Base-by-base conservation (phyloP, 2,888 invertebrate genomes). In the Pandemis heparana region DNA sequence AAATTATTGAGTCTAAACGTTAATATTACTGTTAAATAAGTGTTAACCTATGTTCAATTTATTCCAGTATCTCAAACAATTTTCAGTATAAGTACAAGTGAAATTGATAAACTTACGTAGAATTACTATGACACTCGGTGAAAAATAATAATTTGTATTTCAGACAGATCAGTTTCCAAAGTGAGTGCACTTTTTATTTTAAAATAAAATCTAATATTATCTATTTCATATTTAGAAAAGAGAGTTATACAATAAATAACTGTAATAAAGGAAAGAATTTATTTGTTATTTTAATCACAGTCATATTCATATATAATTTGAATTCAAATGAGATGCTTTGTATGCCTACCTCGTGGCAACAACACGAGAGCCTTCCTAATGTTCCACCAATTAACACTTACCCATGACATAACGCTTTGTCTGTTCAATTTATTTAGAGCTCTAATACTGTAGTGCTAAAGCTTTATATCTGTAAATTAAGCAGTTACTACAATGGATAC, bases 381-480 rank as follows among this genome's bases (percentile, higher is more conserved):
- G 32, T 41, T 43, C 14, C 10, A 32, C 18, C 61, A 72, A 72
- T 72, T 72, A 72, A 53, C 62, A 72, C 72, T 61, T n/a, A 14
- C 14, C 14, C 4, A 56, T 63, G 63, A 46, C 63, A 63, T 46
- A 63, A 46, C 32, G 23, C 23, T 46, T 5, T 7, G 4, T 46
- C 12, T 8, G 10, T n/a, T 32, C 46, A 32, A 43, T 10, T 32
- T 51, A 60, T 53, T 61, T 14, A 18, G 18, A 38, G 16, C 67
- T n/a, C 18, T 62, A 43, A 18, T 2, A 6, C 32, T 9, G n/a
- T 9, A 38, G 32, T 14, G 14, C 6, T 48, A 48, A 39, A 48
- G 0, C 8, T 18, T 18, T n/a, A 14, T 66, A 48, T 46, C 5
- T n/a, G 16, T 4, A 18, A 53, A 8, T n/a, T n/a, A n/a, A 48